Evolutionary conservation across 2,888 invertebrate genomes (phyloP), one percentile per base, ranked within the genome.

Genomic region (Drosophila longiperda): DNA sequence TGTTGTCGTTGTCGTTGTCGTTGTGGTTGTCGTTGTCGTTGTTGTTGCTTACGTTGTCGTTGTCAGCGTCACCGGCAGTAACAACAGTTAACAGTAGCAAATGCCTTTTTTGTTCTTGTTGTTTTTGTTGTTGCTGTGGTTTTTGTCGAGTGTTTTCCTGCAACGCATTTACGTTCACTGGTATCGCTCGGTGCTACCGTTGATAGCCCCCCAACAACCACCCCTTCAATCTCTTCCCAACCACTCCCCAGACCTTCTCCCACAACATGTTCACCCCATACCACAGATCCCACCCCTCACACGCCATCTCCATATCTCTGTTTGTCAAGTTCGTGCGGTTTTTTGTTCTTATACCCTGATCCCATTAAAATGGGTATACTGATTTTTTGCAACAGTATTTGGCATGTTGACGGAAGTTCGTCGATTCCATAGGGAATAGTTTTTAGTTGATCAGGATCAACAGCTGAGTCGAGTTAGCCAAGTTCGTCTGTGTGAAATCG

Each of bases 131-230:
- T 60, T 62, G 65, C 67, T 23, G 11, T 36, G 62, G 45, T 65
- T 65, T 23, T 62, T 62, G 74, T 73, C 78, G 66, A 85, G 86
- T 81, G 83, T 75, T 88, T 81, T 90, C 84, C 90, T 90, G 89
- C 90, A 89, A 89, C 87, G 90, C 90, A 89, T 84, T 79, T 81
- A 73, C 68, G 69, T 83, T 73, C 50, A 50, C 49, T 65, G 63
- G 36, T 63, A 64, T 76, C 66, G 45, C 38, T 26, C 58, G 36
- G 36, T 38, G 34, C 52, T 36, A 38, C 64, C 29, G 17, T 53
- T 57, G n/a, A 29, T 45, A 45, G 33, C 42, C 42, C 57, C 57
- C 36, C 40, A 15, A 45, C 23, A 23, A 45, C 23, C 45, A 45
- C 45, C 45, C 45, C 12, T 15, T 23, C 45, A 17, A 26, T 0